Conservation (phyloP, 2,113 vertebrate genomes). For the Fukomys damarensis region DNA sequence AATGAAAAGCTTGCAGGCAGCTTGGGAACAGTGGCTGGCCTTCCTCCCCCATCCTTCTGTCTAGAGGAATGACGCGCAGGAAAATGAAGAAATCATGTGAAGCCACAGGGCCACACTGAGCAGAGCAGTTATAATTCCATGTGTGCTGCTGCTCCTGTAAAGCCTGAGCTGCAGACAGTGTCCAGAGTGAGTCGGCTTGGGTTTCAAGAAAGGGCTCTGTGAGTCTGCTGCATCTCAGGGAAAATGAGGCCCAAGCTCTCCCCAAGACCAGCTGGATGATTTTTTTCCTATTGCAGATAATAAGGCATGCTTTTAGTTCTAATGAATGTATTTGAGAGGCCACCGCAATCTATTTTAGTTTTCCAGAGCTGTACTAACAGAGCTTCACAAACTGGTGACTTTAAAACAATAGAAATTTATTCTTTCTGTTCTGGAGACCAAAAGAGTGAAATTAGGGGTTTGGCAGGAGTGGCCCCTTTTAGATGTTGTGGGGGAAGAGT, state of each 20-base stretch:
- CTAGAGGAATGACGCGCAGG: neutral
- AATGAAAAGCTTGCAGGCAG: neutral
- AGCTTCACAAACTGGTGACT: neutral
- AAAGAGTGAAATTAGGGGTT: neutral
- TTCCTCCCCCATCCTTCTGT: neutral
- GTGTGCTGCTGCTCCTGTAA: neutral
- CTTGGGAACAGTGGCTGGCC: neutral
- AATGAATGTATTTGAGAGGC: neutral
- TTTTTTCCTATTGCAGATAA: neutral
- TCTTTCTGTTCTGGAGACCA: neutral
- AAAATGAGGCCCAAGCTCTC: neutral
- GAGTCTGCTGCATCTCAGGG: neutral
- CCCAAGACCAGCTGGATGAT: neutral
- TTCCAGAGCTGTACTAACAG: neutral
- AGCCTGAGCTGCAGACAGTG: too few species aligned
- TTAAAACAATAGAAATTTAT: neutral
- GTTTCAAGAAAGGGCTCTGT: accelerated
- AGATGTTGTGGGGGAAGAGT: neutral
- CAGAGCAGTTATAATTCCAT: neutral
- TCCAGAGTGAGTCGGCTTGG: neutral
- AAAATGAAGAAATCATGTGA: neutral
- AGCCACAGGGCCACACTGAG: accelerated
- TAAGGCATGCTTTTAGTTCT: neutral
- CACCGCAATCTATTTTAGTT: neutral
- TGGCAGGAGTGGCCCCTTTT: neutral